These are phyloP conservation scores for Gallinago media DNA, from an alignment of 2,113 vertebrate genomes.

Conservation along the genomic window DNA sequence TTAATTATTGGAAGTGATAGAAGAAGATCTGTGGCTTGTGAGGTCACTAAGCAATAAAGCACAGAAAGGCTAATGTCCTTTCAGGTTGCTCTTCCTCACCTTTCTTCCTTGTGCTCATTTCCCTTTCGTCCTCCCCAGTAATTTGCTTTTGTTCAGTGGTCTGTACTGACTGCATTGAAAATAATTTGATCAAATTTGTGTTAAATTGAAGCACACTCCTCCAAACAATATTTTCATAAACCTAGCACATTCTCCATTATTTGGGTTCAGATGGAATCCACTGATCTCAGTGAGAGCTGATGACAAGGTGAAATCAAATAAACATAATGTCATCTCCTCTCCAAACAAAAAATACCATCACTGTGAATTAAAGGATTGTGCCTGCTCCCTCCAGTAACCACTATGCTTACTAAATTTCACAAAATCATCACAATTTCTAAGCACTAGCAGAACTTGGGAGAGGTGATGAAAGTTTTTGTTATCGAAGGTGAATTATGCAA, in stretches of 20 bases:
- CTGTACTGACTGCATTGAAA: neutral
- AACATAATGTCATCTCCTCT: neutral
- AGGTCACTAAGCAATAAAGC: neutral
- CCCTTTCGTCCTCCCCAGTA: neutral
- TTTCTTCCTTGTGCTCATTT: neutral
- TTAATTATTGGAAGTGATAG: neutral
- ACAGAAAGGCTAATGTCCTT: neutral
- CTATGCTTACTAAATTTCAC: neutral
- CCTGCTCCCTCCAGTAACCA: neutral
- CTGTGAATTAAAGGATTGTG: neutral
- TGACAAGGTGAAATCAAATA: neutral
- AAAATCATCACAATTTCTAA: neutral
- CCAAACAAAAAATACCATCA: neutral
- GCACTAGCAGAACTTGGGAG: neutral
- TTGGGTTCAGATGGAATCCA: neutral
- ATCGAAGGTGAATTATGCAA: neutral
- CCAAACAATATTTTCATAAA: slow-evolving; percentile 33
- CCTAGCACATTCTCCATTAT: neutral
- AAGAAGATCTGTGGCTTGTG: neutral
- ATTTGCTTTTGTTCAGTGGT: slow-evolving; percentile 19
- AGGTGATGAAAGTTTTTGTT: slow-evolving; percentile 22
- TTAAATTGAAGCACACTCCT: neutral
- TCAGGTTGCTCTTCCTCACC: neutral
- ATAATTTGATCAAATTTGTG: slow-evolving; percentile 23
- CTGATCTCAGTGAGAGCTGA: neutral